phyloP scores from a whole-genome alignment of 92 coral and sea anemone species.

The Epizoanthus ramosus region DNA sequence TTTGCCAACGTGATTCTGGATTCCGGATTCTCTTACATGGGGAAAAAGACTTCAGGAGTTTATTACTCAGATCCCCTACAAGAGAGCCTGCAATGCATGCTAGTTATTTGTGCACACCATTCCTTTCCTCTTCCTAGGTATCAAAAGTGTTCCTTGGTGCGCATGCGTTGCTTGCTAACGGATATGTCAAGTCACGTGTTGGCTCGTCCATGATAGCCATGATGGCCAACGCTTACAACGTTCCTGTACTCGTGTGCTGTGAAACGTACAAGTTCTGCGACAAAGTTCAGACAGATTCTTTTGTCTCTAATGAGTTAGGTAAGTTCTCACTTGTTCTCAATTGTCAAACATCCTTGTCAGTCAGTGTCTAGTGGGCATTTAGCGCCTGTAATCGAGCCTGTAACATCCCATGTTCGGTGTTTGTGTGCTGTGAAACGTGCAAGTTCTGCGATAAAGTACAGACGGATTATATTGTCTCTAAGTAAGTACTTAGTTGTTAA shows the following conservation, averaged over 20 bases:
- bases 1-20: too few species aligned
- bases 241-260: constrained; percentile 97
- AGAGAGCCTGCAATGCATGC: background rate
- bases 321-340: constrained; percentile 36
- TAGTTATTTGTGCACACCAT: background rate
- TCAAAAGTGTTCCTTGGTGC: constrained; percentile 99
- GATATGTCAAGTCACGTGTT: constrained; percentile 98
- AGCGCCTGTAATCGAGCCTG: background rate
- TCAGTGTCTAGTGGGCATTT: background rate
- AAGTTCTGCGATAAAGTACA: constrained; percentile 97
- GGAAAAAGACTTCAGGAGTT: too few species aligned
- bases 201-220: constrained; percentile 98
- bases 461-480: constrained; percentile 94
- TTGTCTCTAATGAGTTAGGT: constrained; percentile 97
- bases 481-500: constrained; percentile 63
- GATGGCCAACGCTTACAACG: constrained; percentile 95
- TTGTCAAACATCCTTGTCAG: too few species aligned
- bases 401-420: background rate
- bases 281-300: constrained; percentile 94
- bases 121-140: constrained; percentile 56
- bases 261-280: constrained; percentile 99
- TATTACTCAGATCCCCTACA: background rate
- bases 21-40: too few species aligned
- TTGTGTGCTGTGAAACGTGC: constrained; percentile 76
- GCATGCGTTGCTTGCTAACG: constrained; percentile 97